Evolutionary conservation across 2,888 invertebrate species (phyloP).

Genomic region (Ormyrus thymus): DNA sequence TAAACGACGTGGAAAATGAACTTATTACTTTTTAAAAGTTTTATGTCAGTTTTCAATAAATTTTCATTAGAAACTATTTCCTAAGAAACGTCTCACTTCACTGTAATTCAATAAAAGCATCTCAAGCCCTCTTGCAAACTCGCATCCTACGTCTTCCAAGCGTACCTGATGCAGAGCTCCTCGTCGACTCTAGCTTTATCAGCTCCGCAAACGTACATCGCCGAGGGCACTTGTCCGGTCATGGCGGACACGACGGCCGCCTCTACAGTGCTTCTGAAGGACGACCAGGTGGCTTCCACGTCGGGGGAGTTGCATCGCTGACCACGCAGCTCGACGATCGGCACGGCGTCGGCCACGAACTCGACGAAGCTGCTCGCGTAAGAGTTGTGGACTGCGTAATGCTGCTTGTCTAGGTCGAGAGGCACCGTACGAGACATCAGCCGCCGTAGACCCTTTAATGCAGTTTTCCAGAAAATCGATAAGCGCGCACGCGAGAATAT

Average conservation of each 20-base stretch:
- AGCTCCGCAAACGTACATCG: slow-evolving; percentile 61
- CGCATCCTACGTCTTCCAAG: no score
- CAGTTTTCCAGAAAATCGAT: no score
- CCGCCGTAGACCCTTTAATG: not conserved
- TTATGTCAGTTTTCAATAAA: not conserved
- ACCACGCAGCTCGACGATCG: not conserved
- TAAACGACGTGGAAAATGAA: not conserved
- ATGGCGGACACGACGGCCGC: slow-evolving; percentile 58
- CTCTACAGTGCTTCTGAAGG: not conserved
- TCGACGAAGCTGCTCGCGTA: slow-evolving; percentile 6
- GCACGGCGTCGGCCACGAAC: not conserved
- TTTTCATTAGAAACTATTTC: not conserved
- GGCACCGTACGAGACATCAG: slow-evolving; percentile 60
- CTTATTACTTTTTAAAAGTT: not conserved
- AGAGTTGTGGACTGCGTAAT: slow-evolving; percentile 15
- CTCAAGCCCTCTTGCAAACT: no score
- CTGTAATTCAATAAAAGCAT: no score
- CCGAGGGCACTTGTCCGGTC: slow-evolving; percentile 59
- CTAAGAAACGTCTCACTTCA: not conserved
- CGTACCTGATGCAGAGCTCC: slow-evolving; percentile 62
- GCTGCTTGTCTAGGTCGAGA: slow-evolving; percentile 17
- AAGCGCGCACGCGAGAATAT: no score
- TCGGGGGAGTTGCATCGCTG: not conserved
- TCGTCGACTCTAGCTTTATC: slow-evolving; percentile 46
- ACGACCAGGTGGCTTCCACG: not conserved